Base-by-base conservation (phyloP, 2,113 vertebrate genomes). In the Hippotragus niger region DNA sequence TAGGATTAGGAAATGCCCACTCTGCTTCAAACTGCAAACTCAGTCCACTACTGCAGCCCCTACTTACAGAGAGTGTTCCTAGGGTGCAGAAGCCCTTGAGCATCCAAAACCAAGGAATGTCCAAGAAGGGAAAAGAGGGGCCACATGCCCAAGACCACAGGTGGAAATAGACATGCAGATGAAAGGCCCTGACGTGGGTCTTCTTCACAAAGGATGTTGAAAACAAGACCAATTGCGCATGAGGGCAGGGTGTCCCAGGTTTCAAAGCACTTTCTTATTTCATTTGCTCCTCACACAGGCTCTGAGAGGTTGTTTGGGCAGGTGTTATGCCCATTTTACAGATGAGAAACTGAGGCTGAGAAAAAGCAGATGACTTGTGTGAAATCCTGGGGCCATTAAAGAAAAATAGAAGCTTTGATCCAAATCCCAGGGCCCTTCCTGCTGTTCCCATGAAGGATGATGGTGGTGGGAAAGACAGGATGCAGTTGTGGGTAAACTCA, bases 371-470 rank as follows among this genome's bases (percentile, higher is more conserved):
- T 87, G 29, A 80, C 43, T 93, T 62, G 12, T 25, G 31, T 53
- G 40, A 45, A 19, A 2, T 43, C 80, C 13, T 74, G 1, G 21
- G 27, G 23, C 52, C 60, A 33, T 7, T 9, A 21, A 58, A 53
- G 14, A 81, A 57, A 89, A 8, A 12, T 6, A 90, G 67, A 57
- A 53, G 10, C 4, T 27, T 15, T 7, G 3, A 4, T 5, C 6
- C 40, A 40, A 74, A 23, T 1, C 15, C 10, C 1, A 10, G 7
- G 1, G 1, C 19, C 47, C 13, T 33, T 7, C 2, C 0, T 2
- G 0, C 36, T 31, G 16, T 57, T 45, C 10, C 31, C 8, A 1
- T 9, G 9, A 27, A 52, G 43, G 57, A 43, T 12, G 29, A 29
- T 3, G 19, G 43, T 50, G 27, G 4, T 7, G 47, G 17, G 27